Evolutionary conservation across 2,888 invertebrate genomes (phyloP).

Genomic region (Cataglyphis cursor): DNA sequence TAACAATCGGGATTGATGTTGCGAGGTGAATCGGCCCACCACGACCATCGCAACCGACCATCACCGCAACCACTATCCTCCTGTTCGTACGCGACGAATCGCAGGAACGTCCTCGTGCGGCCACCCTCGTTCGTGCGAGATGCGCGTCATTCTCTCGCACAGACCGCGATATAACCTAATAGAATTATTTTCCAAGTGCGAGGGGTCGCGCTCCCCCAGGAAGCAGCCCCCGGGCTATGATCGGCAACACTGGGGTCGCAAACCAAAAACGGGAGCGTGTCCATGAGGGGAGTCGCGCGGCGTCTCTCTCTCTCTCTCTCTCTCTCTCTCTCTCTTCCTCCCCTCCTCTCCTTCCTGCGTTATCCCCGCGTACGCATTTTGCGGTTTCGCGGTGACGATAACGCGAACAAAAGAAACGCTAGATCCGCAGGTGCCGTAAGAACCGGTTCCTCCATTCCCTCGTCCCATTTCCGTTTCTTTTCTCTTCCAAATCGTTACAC

Average conservation of each 20-base stretch:
- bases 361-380: conserved; percentile 48
- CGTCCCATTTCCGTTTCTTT: conserved; percentile 47
- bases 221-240: conserved; percentile 57
- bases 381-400: conserved; percentile 54
- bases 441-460: conserved; percentile 55
- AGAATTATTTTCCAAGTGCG: conserved; percentile 83
- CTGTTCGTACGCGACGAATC: conserved; percentile 66
- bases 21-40: conserved; percentile 60
- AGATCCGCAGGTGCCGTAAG: conserved; percentile 44
- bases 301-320: not conserved
- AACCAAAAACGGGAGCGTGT: conserved; percentile 57
- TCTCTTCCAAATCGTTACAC: conserved; percentile 27
- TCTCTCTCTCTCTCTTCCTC: not conserved
- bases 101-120: conserved; percentile 63
- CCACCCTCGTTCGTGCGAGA: conserved; percentile 68
- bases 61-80: conserved; percentile 51
- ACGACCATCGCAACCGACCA: conserved; percentile 54
- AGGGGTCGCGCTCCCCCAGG: conserved; percentile 77
- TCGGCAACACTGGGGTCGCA: conserved; percentile 71
- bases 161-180: conserved; percentile 82
- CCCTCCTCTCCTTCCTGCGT: not conserved
- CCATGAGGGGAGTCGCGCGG: conserved; percentile 58
- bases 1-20: conserved; percentile 60
- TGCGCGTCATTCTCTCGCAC: conserved; percentile 72
- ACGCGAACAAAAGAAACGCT: conserved; percentile 52